Evolutionary conservation across 2,113 vertebrate genomes (phyloP), one percentile per base, ranked within the genome.

Genomic region (Prolemur simus): DNA sequence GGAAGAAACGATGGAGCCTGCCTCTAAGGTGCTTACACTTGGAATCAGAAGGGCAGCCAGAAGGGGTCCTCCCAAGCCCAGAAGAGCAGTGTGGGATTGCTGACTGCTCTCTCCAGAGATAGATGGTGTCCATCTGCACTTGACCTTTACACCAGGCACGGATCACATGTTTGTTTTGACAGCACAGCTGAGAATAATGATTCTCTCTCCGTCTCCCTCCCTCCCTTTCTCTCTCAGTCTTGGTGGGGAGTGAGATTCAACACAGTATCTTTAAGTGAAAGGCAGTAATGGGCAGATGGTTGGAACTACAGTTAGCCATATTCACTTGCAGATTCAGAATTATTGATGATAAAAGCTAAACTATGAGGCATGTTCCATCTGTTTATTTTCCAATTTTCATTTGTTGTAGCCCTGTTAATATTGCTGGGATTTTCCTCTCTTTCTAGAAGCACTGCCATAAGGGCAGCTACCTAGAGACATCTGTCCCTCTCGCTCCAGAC

Each of bases 331-430:
- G 96, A 98, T 95, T 89, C 82, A 47, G 88, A 95, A 94, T 97
- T 98, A 97, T 54, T 97, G 97, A 98, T 98, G 97, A 92, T 81
- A 85, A 96, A 93, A 91, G 88, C 91, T 91, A 80, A 91, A 97
- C 91, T 77, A 89, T 80, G 92, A 95, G 96, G 96, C 97, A 97
- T 87, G 81, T 89, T 95, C 98, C 98, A 97, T 97, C 97, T 98
- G 98, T 52, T 96, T 97, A 96, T 95, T 95, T 95, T 92, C 95
- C 95, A 84, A 82, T 96, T 97, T 97, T 94, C 97, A 98, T 97
- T 97, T 98, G 96, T 96, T 96, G 97, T n/a, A 73, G 89, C 93
- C 95, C 98, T 96, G 97, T 97, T 98, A 96, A 93, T 96, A 95
- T 93, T 87, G 68, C 97, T 85, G 87, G 91, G 87, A 60, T 77